Evolutionary conservation across 2,888 invertebrate species (phyloP).

Genomic region (Tillus elongatus): DNA sequence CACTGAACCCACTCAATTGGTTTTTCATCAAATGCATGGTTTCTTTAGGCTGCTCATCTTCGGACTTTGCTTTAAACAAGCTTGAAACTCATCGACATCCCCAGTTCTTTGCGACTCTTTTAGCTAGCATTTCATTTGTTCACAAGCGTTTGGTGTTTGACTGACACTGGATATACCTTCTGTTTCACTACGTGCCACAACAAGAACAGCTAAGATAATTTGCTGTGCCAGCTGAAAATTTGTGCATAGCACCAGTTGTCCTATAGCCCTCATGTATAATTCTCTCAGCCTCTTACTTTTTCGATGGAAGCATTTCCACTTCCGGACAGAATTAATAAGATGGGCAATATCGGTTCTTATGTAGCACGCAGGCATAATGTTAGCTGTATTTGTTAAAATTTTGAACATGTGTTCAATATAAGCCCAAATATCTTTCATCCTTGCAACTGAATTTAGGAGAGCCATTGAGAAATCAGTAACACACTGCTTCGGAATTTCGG

Average conservation of each 20-base stretch:
- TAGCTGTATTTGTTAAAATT: not conserved
- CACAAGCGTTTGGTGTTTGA: not conserved
- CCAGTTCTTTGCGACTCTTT: too few relatives aligned
- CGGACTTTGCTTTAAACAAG: too few relatives aligned
- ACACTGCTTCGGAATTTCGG: not conserved
- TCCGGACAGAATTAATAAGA: not conserved
- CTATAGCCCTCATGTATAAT: not conserved
- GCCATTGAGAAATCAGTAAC: constrained; percentile 2
- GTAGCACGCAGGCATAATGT: not conserved
- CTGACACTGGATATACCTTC: not conserved
- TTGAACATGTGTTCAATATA: not conserved
- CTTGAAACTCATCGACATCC: too few relatives aligned
- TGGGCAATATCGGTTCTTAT: not conserved
- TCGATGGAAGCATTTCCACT: not conserved
- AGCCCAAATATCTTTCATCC: too few relatives aligned
- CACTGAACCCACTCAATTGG: too few relatives aligned
- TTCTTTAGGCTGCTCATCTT: too few relatives aligned
- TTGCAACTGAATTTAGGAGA: not conserved
- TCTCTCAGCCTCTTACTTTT: not conserved
- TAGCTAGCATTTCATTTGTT: not conserved
- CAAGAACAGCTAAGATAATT: not conserved
- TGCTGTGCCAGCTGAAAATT: not conserved
- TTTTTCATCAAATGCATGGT: too few relatives aligned
- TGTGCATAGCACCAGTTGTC: not conserved
- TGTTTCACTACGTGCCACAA: not conserved